Base-by-base conservation (phyloP, 2,888 invertebrate species). In the Archaeoteleia sp. region DNA sequence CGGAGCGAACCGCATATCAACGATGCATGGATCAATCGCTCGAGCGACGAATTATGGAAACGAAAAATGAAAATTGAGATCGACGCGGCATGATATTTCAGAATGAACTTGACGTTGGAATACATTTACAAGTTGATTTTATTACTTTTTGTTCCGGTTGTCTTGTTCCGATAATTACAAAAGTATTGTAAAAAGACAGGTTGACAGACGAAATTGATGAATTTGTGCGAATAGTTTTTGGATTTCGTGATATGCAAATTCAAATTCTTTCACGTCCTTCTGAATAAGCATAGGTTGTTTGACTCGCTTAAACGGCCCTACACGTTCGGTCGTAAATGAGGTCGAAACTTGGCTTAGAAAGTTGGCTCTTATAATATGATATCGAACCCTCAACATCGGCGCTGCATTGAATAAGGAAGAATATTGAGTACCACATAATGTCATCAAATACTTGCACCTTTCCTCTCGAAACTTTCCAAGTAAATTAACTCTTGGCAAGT, bases 1-100 rank as follows among this genome's bases (percentile, higher is more conserved):
- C 40, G 48, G 51, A n/a, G 34, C 66, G 66, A 53, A 60, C 57
- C 54, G 69, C 61, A 66, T 70, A 66, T 66, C 57, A 70, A 70
- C 58, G 61, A 60, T 53, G 61, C 55, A 37, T 30, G 54, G 57
- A 62, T 70, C 61, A 53, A 58, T 61, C 45, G 43, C 40, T 15
- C 34, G 42, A 32, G 46, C 57, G 45, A 54, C 37, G 63, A 43
- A 62, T 70, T 66, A 70, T 54, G 40, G 32, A 49, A 17, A 62
- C 49, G 35, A 45, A 57, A 57, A 66, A 70, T 51, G 49, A 48
- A 66, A 58, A 66, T 66, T 53, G 57, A 70, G 66, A 70, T 62
- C 51, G 62, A 67, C 57, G 29, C 29, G 39, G 34, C 43, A 43
- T 27, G 55, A 61, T 51, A 57, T 57, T 53, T 48, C 35, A 34